Evolutionary conservation across 2,113 vertebrate species (phyloP), one percentile per base, ranked within the genome.

Genomic region (Capricornis sumatraensis): DNA sequence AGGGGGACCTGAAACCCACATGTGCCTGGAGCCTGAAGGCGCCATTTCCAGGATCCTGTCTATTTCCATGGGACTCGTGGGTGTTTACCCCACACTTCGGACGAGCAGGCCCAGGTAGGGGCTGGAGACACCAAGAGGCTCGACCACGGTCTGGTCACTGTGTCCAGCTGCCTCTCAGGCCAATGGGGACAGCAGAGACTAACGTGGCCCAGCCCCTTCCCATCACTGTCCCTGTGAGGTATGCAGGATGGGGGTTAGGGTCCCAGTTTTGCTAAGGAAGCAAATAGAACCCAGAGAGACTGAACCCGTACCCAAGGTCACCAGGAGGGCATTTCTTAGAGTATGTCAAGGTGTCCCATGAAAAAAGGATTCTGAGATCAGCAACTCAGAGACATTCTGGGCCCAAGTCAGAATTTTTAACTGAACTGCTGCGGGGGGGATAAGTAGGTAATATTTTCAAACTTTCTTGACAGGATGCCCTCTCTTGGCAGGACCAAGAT

Each of bases 191-290:
- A 91, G 76, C 47, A 87, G 57, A 43, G 87, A 21, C n/a, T 33
- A 45, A 30, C 0, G 1, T 2, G 36, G 27, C 23, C 15, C 47
- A 9, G 17, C 5, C 52, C 28, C 14, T 76, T 47, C 6, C 19
- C 1, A 30, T 45, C 43, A 17, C 40, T n/a, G 64, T 76, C 27
- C 23, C 78, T 10, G 1, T 16, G 53, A 36, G 36, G 21, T 45
- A 23, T 30, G 45, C 78, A 71, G 25, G 47, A 64, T 1, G 7
- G 43, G 15, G 43, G 36, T 16, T 47, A 27, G 4, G 19, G 52
- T 9, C 33, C 82, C 76, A 16, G 67, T 17, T 36, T 86, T 58
- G 36, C 21, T 1, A 6, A 62, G 13, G 33, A 74, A 71, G 47
- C 33, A 64, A 30, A 50, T 0, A 28, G 82, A 23, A 81, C 60